A percentile compares a stretch with the other conserved stretches of the same genome.
These are phyloP conservation scores for Trichonephila clavata DNA, from an alignment of 1,140 invertebrate genomes.

Conservation along the genomic window DNA sequence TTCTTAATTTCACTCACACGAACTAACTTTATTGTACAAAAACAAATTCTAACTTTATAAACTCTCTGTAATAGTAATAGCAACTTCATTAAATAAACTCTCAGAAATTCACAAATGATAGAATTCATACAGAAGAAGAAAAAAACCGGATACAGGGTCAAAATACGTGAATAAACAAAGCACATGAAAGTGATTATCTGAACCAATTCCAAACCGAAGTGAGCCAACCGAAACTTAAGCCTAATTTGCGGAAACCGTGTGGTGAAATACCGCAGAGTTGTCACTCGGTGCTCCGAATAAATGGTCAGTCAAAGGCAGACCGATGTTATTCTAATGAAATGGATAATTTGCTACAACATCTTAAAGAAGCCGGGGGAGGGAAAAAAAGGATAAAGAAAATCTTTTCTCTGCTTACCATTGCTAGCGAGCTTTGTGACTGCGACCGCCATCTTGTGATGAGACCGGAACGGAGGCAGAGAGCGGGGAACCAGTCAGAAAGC, in stretches of 20 bases:
- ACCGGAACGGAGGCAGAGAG: neutral
- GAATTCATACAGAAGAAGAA: no score
- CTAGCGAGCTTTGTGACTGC: conserved; percentile 5
- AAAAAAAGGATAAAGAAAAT: neutral
- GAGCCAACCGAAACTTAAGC: neutral
- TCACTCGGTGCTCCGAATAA: neutral
- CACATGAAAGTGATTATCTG: neutral
- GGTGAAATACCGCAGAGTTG: neutral
- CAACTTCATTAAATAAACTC: no score
- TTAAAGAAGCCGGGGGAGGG: conserved; percentile 8
- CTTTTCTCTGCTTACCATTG: conserved; percentile 4
- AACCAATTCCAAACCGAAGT: neutral
- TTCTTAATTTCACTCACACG: no score
- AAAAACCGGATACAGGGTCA: neutral
- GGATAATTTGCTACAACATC: neutral
- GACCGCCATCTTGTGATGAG: conserved; percentile 66
- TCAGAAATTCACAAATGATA: no score
- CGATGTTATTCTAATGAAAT: neutral
- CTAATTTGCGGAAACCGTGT: neutral
- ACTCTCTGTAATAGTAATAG: no score
- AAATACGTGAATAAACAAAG: neutral
- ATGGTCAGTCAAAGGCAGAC: neutral
- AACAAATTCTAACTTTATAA: no score
- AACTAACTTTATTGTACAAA: no score
- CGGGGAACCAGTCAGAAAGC: conserved; percentile 15